Base-by-base conservation (phyloP, 2,888 invertebrate species). In the Epinotia nisella region DNA sequence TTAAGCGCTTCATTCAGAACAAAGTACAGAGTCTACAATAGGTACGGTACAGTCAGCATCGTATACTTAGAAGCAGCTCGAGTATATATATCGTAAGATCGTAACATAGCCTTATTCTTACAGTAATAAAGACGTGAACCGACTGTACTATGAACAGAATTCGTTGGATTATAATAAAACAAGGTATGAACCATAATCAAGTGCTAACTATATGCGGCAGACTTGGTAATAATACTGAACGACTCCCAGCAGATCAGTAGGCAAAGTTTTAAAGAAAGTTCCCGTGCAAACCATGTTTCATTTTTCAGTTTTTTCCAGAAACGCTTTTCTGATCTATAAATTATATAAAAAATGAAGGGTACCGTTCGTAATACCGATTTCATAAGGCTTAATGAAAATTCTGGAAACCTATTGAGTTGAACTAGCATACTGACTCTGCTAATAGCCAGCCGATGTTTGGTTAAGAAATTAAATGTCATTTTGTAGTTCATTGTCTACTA, bases 381-480 rank as follows among this genome's bases (percentile, higher is more conserved):
- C 60, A 51, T 29, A 64, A 60, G n/a, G 35, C 13, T 35, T 21
- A 21, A 35, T 39, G 35, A 55, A 2, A 49, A 60, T 68, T 60
- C 35, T 17, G 15, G 19, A 69, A 39, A 45, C 45, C 10, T 53
- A 61, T 64, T 15, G 55, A 56, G 41, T 61, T 41, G 55, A 70
- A 49, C 13, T 41, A 70, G 19, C 19, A n/a, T 39, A 65, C 35
- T 35, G 9, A 39, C 39, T 65, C 39, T 41, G 24, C 35, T 56
- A 59, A 59, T 19, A 58, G 58, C 9, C 19, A 21, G 41, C 41
- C 24, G 13, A 55, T 65, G 39, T 65, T 55, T 65, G 65, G 35
- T 15, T 59, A 59, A 73, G 64, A 73, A 41, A 59, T 59, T 62
- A 61, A 62, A 19, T 56, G 64, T 9, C 10, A 62, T 64, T 73